Conservation (phyloP, 37 sponge, comb jelly and placozoan species). For the Dysidea cf. avara region DNA sequence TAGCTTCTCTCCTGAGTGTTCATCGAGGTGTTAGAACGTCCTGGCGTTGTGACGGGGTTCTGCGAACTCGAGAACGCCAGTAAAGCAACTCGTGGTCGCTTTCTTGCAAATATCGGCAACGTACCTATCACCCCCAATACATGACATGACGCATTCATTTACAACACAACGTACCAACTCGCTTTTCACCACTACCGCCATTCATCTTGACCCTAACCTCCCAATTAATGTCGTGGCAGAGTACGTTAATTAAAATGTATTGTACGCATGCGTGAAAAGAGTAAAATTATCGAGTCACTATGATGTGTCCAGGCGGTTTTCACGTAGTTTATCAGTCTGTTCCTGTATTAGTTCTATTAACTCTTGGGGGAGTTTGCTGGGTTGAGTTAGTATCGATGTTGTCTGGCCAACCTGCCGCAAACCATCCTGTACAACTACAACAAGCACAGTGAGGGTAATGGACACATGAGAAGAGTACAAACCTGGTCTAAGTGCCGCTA, state of each 20-base stretch:
- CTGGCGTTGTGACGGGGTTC: background rate
- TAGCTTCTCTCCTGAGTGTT: background rate
- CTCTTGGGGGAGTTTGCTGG: conserved; percentile 69
- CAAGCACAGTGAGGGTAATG: background rate
- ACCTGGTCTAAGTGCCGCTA: conserved; percentile 79
- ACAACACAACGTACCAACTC: background rate
- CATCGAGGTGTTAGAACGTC: too few relatives aligned
- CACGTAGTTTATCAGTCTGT: background rate
- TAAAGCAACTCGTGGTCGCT: too few relatives aligned
- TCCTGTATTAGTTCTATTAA: conserved; percentile 28
- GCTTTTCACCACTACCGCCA: background rate
- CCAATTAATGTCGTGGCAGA: too few relatives aligned
- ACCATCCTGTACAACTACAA: conserved; percentile 71
- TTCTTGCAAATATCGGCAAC: too few relatives aligned
- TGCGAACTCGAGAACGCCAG: too few relatives aligned
- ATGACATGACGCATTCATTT: background rate
- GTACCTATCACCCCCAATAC: too few relatives aligned
- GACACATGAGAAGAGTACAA: background rate
- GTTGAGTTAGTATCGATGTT: conserved; percentile 81
- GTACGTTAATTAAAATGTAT: too few relatives aligned
- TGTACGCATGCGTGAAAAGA: too few relatives aligned
- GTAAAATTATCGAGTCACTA: background rate
- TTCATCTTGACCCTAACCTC: background rate
- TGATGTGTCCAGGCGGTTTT: background rate
- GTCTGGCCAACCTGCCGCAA: conserved; percentile 69